Base-by-base conservation (phyloP, 1,140 invertebrate genomes). In the Drosophila pectinifera region DNA sequence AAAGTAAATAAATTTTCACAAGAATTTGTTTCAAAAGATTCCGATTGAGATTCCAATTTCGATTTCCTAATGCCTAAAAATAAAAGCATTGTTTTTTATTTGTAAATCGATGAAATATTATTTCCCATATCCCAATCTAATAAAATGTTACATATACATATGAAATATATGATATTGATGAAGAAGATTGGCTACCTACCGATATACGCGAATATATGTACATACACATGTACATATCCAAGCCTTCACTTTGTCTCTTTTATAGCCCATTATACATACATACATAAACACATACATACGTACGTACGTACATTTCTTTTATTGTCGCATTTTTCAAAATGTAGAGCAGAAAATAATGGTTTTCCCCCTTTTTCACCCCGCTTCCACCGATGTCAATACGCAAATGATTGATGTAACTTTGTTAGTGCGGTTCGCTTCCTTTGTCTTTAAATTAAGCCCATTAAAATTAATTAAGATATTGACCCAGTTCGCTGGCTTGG, bases 381-480 rank as follows among this genome's bases (percentile, higher is more conserved):
- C 26, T 48, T 31, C 26, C 43, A n/a, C 6, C 34, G 31, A 45
- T 68, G 36, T 24, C 31, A 41, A 64, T 69, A 68, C 62, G 63
- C 63, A 69, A 45, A 69, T 68, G 63, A 69, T 69, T 69, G 67
- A 69, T 68, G 67, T 55, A 69, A 69, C 62, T 68, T 68, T 69
- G 63, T 54, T 69, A 43, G 39, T 28, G 46, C 63, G 48, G 28
- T 34, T 67, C 63, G 51, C 45, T 77, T 45, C 48, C 54, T 69
- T 69, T 77, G 62, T 61, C 55, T 76, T 55, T 76, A 67, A 76
- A 76, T 76, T 76, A 76, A 76, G 73, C 73, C 73, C 72, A 76
- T 76, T 76, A 76, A 76, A 76, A 76, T 67, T 76, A 76, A 76
- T 76, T 76, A 76, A 76, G 73, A 76, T 75, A 76, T 75, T 75